phyloP scores from a whole-genome alignment of 1,140 invertebrate species.

The Marisa cornuarietis region DNA sequence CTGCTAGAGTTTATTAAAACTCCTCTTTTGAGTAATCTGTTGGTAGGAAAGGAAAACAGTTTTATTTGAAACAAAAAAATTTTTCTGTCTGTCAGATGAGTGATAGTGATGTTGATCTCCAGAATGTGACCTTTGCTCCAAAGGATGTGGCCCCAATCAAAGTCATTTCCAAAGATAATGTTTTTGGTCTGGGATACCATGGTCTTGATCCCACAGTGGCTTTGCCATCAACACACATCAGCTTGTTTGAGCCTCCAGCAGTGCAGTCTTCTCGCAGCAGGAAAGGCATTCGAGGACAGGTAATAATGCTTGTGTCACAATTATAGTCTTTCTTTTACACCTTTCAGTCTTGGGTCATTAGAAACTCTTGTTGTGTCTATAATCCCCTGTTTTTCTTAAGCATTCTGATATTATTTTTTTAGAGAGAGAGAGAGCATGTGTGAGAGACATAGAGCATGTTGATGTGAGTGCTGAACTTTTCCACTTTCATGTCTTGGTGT shows the following conservation, averaged over 20 bases:
- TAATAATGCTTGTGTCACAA: slow-evolving; percentile 34
- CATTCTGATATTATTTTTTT: too few relatives aligned
- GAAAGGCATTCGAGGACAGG: slow-evolving; percentile 82
- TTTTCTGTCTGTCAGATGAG: slow-evolving; percentile 43
- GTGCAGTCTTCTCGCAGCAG: slow-evolving; percentile 38
- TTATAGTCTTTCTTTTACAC: too few relatives aligned
- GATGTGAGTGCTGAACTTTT: neutral
- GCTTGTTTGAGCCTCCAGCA: slow-evolving; percentile 52
- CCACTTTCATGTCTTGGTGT: neutral
- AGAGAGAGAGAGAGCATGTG: too few relatives aligned
- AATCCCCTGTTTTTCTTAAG: too few relatives aligned
- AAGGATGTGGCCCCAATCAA: slow-evolving; percentile 78
- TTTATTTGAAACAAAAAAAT: neutral
- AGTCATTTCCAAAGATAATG: slow-evolving; percentile 77
- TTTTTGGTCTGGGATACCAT: slow-evolving; percentile 83
- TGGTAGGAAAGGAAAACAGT: neutral
- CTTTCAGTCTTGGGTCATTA: too few relatives aligned
- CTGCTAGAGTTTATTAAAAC: neutral
- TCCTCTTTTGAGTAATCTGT: neutral
- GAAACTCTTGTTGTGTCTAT: too few relatives aligned
- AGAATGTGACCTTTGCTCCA: slow-evolving; percentile 72
- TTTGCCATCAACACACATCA: slow-evolving; percentile 52
- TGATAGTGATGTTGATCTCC: slow-evolving; percentile 65
- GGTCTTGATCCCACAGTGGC: slow-evolving; percentile 71
- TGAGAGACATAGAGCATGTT: too few relatives aligned